Conservation (phyloP, 1,140 invertebrate species). For the Tetramorium alpestre region DNA sequence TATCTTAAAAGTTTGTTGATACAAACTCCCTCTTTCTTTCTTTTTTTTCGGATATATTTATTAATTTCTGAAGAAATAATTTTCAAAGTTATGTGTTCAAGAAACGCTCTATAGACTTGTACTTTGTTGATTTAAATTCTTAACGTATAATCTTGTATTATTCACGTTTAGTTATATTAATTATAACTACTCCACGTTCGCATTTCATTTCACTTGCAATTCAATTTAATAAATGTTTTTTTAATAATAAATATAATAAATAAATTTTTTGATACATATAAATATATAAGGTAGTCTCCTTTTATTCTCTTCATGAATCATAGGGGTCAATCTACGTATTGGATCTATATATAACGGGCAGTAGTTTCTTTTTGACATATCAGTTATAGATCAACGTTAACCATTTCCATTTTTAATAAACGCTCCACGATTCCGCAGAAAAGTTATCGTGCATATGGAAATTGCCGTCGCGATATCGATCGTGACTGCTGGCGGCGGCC, state of each 20-base stretch:
- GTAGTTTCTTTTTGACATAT: not conserved
- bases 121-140: not conserved
- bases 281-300: not conserved
- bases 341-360: not conserved
- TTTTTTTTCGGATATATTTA: not conserved
- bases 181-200: no score
- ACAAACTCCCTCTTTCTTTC: no score
- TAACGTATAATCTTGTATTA: not conserved
- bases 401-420: slow-evolving; percentile 19
- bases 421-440: not conserved
- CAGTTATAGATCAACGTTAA: not conserved
- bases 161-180: no score
- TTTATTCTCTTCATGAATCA: not conserved
- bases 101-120: not conserved
- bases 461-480: slow-evolving; percentile 40
- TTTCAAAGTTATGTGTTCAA: not conserved
- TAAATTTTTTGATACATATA: not conserved
- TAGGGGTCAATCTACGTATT: not conserved
- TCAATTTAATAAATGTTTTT: not conserved
- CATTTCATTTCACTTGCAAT: not conserved
- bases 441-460: slow-evolving; percentile 32
- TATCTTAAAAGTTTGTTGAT: slow-evolving; percentile 2
- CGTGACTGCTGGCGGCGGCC: not conserved
- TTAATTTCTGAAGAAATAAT: not conserved
- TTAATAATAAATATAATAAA: not conserved